Evolutionary conservation across 1,140 invertebrate genomes (phyloP), one percentile per base, ranked within the genome.

Genomic region (Penaeus indicus): DNA sequence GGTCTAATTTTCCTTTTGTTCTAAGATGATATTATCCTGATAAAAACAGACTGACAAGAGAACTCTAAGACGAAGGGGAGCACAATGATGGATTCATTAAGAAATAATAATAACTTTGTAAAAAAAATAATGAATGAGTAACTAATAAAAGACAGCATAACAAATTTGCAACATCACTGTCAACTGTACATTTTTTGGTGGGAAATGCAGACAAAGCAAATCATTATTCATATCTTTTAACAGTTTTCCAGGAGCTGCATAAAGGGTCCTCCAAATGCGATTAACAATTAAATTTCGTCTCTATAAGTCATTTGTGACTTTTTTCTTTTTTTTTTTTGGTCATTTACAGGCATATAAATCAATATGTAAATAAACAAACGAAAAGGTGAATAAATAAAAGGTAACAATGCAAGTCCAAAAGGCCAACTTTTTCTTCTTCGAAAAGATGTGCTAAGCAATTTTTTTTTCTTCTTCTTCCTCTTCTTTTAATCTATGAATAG

Each of bases 81-180:
- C 42, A 75, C 42, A 75, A 42, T 32, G 72, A 32, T 75, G 72
- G 42, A 75, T 75, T 75, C 27, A 42, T 32, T 32, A 75, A 75
- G 42, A 75, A 32, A 32, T 42, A 75, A 75, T 32, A 75, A 75
- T 75, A 72, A 72, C 67, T 72, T 25, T 18, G 16, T 32, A 75
- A 32, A 75, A 75, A 32, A 75, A 42, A 32, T 32, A 75, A 42
- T 32, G 42, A 75, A 13, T 75, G 72, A 32, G 16, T 32, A 75
- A 42, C 27, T 42, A 42, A 75, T 32, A 75, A 75, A 75, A 32
- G 72, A 75, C 42, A 42, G 42, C 27, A 32, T 75, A 75, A 75
- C 8, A 75, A 16, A 16, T 75, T 32, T 75, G 10, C 72, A 75
- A 13, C 72, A 75, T 32, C 72, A 75, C 72, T 32, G 27, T 42